Evolutionary conservation across 2,113 vertebrate species (phyloP).

Genomic region (Dipodomys merriami): DNA sequence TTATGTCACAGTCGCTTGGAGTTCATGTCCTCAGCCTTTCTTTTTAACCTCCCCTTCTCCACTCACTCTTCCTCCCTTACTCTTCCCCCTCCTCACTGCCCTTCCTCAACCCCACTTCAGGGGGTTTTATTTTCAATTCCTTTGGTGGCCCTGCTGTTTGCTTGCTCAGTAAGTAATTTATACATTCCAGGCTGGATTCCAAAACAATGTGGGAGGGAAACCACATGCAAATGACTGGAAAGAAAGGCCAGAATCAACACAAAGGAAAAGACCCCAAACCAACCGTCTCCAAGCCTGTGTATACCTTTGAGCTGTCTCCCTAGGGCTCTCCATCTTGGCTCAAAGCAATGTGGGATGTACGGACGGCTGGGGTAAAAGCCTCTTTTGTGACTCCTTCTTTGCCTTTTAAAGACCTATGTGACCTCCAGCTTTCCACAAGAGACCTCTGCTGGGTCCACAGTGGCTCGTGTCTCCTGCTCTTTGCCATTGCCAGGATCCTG

Average conservation of each 20-base stretch:
- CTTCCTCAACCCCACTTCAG: neutral
- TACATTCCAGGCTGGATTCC: constrained; percentile 54
- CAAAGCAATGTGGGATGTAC: neutral
- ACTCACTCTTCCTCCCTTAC: too few relatives aligned
- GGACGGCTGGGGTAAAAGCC: neutral
- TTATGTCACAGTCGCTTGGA: neutral
- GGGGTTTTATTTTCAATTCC: constrained; percentile 49
- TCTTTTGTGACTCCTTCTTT: neutral
- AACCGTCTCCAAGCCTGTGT: neutral
- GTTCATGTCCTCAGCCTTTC: neutral
- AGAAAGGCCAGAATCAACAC: constrained; percentile 62
- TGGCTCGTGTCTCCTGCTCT: fast-evolving
- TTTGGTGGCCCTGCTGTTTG: constrained; percentile 51
- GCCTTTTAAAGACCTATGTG: neutral
- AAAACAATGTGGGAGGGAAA: constrained; percentile 56
- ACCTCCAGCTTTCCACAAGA: neutral
- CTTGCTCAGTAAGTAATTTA: constrained; percentile 54
- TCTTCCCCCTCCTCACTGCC: neutral
- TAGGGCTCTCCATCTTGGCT: neutral
- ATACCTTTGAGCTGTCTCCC: neutral
- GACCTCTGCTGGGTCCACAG: neutral
- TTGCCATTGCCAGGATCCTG: neutral
- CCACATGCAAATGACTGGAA: constrained; percentile 54
- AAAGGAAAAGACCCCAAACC: neutral
- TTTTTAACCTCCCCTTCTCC: neutral